These are phyloP conservation scores for Metridium senile DNA, from an alignment of 92 coral and sea anemone species.

Conservation along the genomic window DNA sequence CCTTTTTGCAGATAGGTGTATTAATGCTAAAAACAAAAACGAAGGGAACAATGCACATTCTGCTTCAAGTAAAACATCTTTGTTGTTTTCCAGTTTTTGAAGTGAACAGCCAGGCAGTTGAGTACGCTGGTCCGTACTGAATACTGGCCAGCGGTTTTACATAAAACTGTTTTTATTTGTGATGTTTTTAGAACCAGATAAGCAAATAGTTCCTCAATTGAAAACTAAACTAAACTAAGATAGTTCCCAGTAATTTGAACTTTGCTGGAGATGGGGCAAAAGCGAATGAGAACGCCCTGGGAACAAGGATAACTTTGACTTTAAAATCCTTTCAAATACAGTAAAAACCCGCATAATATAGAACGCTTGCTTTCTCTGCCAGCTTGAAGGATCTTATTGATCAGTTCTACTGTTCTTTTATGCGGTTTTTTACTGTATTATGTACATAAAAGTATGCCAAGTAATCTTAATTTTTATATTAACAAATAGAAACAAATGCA, in stretches of 20 bases:
- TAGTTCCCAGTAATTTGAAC: too few relatives aligned
- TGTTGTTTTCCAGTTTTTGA: neutral
- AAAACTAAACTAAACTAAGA: too few relatives aligned
- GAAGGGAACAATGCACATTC: too few relatives aligned
- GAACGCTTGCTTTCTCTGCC: too few relatives aligned
- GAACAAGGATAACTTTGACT: too few relatives aligned
- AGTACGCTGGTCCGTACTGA: slow-evolving; percentile 28
- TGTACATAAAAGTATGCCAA: slow-evolving; percentile 32
- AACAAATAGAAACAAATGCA: slow-evolving; percentile 20
- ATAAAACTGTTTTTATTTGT: neutral
- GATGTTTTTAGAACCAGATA: neutral
- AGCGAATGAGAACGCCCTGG: too few relatives aligned
- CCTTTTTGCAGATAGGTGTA: neutral
- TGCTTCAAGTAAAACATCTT: neutral
- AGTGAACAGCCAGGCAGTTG: slow-evolving; percentile 25
- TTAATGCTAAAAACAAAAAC: neutral
- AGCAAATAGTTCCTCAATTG: neutral
- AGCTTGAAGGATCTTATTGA: too few relatives aligned
- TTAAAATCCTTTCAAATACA: too few relatives aligned
- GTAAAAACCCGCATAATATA: too few relatives aligned
- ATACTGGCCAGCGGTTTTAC: slow-evolving; percentile 27
- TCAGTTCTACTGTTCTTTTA: too few relatives aligned
- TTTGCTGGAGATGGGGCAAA: too few relatives aligned
- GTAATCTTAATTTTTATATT: slow-evolving; percentile 33
- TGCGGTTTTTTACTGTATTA: slow-evolving; percentile 10